phyloP scores from a whole-genome alignment of 2,797 vertebrate genomes.

The Merluccius polli region DNA sequence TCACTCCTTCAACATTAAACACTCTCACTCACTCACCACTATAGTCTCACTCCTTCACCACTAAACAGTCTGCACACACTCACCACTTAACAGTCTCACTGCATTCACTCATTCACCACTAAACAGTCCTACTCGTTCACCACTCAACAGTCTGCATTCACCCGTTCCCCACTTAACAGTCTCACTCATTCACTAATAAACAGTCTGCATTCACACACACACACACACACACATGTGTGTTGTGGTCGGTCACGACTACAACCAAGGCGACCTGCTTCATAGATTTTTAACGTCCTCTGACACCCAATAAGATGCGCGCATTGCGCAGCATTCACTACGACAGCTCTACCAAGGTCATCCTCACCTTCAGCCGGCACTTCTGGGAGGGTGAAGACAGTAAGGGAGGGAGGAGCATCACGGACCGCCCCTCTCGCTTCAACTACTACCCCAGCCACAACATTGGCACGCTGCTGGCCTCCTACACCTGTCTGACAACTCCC shows the following conservation, averaged over 20 bases:
- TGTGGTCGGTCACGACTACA: constrained; percentile 71
- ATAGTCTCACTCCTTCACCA: too few species aligned
- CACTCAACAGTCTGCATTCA: too few species aligned
- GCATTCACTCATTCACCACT: too few species aligned
- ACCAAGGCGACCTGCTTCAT: constrained; percentile 79
- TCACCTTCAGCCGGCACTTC: constrained; percentile 78
- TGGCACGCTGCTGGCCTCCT: constrained; percentile 78
- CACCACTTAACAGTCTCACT: too few species aligned
- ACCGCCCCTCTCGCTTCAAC: constrained; percentile 74
- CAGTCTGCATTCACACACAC: too few species aligned
- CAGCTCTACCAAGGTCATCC: constrained; percentile 78
- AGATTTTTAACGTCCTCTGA: constrained; percentile 73
- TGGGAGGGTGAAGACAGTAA: constrained; percentile 78
- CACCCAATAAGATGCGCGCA: constrained; percentile 68
- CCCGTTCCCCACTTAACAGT: too few species aligned
- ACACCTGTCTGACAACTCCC: constrained; percentile 79
- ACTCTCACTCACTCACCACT: too few species aligned
- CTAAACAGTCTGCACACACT: too few species aligned
- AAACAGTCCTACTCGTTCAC: too few species aligned
- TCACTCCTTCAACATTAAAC: too few species aligned
- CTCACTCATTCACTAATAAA: too few species aligned
- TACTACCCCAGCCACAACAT: constrained; percentile 79
- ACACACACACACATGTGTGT: too few species aligned
- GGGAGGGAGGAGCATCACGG: constrained; percentile 81
- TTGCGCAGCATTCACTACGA: constrained; percentile 76